phyloP scores from a whole-genome alignment of 2,797 vertebrate species.

The Myioborus miniatus region DNA sequence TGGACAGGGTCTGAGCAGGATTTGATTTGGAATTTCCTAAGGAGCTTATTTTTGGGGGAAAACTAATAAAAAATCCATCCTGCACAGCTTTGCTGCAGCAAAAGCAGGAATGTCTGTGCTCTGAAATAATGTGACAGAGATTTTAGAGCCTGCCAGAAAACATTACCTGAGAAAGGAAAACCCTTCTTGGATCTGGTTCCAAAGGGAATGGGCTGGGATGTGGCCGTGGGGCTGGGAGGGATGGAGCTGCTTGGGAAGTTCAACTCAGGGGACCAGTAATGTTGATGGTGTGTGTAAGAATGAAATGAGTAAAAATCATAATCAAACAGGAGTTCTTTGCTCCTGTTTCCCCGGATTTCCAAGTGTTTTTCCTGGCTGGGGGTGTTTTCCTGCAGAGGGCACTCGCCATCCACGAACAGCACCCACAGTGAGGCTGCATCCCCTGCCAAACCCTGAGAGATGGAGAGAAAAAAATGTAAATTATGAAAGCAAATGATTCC shows the following conservation, averaged over 20 bases:
- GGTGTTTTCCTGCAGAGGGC: conserved; percentile 77
- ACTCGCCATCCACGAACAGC: conserved; percentile 73
- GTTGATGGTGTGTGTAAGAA: neutral
- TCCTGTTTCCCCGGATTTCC: neutral
- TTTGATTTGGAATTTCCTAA: neutral
- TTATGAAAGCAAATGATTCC: conserved; percentile 74
- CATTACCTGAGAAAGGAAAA: neutral
- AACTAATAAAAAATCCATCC: neutral
- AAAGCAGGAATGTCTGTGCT: neutral
- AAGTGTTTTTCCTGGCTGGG: neutral
- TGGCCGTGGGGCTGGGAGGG: neutral
- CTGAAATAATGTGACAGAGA: neutral
- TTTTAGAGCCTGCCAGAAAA: neutral
- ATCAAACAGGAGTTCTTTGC: neutral
- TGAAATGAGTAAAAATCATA: neutral
- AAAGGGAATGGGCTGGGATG: neutral
- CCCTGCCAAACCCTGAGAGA: conserved; percentile 18
- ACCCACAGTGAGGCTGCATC: neutral
- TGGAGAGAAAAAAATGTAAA: conserved; percentile 70
- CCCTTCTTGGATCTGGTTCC: neutral
- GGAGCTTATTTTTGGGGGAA: neutral
- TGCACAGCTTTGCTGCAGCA: neutral
- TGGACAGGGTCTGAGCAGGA: neutral
- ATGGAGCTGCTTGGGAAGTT: neutral
- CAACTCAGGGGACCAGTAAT: neutral